These are phyloP conservation scores for Euglossa dilemma DNA, from an alignment of 1,140 invertebrate genomes.

Conservation along the genomic window DNA sequence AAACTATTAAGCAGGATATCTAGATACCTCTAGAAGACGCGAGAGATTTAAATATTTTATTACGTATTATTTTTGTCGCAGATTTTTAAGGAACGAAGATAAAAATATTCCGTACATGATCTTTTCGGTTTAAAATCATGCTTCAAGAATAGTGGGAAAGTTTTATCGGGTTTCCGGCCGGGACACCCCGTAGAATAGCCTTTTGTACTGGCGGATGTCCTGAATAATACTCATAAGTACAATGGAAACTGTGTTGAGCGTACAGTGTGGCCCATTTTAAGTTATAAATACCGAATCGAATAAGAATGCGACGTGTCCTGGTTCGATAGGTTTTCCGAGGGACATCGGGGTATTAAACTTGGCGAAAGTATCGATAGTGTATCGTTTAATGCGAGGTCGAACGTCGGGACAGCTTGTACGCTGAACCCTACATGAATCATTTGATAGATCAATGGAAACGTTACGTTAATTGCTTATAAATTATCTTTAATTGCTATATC, in stretches of 20 bases:
- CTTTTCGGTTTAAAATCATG: not conserved
- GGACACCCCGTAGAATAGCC: not conserved
- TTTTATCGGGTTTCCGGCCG: not conserved
- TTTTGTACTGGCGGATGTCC: slow-evolving; percentile 2
- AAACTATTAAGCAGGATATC: no score
- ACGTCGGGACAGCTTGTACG: not conserved
- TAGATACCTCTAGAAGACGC: no score
- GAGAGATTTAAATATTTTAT: no score
- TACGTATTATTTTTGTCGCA: no score
- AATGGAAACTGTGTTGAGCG: not conserved
- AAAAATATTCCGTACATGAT: not conserved
- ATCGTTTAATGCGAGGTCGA: not conserved
- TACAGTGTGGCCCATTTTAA: not conserved
- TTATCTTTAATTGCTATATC: not conserved
- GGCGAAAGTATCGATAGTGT: not conserved
- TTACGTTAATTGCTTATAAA: not conserved
- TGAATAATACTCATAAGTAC: slow-evolving; percentile 10
- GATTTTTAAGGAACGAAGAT: not conserved
- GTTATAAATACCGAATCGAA: not conserved
- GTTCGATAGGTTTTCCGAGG: not conserved
- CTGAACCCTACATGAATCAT: not conserved
- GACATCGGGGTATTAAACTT: not conserved
- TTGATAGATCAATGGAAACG: not conserved
- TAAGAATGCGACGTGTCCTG: not conserved
- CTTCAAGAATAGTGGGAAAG: not conserved